Conservation (phyloP, 2,113 vertebrate species). For the Sinocyclocheilus grahami region DNA sequence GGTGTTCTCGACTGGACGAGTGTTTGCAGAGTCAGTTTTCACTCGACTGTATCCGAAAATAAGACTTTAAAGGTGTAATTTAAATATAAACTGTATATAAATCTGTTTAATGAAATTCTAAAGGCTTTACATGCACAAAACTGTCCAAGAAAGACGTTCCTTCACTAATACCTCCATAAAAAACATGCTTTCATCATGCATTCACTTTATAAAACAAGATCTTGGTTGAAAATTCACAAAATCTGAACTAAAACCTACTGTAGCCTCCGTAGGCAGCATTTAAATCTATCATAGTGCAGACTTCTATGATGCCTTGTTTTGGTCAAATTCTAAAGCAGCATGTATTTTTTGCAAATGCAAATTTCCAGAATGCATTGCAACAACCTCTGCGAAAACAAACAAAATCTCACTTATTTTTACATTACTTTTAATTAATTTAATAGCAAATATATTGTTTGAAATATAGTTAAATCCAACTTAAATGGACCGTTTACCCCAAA, state of each 20-base stretch:
- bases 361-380: background rate
- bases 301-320: background rate
- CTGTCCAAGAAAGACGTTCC: background rate
- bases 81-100: background rate
- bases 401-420: no score
- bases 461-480: background rate
- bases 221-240: background rate
- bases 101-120: background rate
- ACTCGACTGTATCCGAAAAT: background rate
- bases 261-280: background rate
- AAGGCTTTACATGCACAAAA: conserved; percentile 1
- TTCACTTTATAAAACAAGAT: conserved; percentile 16
- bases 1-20: background rate
- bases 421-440: background rate
- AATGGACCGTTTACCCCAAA: background rate
- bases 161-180: conserved; percentile 29
- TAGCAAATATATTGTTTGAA: background rate
- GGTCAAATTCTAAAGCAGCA: background rate
- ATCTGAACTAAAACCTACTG: background rate
- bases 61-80: background rate
- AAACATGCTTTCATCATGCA: conserved; percentile 10
- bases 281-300: background rate
- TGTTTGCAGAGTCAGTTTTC: background rate
- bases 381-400: background rate
- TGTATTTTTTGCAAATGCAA: background rate